phyloP scores from a whole-genome alignment of 2,797 vertebrate genomes.

The Myripristis murdjan region DNA sequence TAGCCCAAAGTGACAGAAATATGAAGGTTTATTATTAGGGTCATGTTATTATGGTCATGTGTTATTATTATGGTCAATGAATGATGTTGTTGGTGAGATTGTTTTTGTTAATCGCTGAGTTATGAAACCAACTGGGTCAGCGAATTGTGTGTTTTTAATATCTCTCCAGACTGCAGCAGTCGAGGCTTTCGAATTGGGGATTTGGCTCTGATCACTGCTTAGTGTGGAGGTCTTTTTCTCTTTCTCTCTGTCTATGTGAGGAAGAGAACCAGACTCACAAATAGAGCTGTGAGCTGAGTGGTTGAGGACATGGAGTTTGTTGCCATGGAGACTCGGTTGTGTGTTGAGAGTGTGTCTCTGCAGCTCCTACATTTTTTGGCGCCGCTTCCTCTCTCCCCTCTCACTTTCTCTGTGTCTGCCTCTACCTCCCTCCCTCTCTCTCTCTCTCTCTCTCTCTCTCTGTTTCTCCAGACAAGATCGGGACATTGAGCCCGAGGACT shows the following conservation, averaged over 20 bases:
- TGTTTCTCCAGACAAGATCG: slow-evolving; percentile 87
- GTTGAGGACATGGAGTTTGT: slow-evolving; percentile 5
- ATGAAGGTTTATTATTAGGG: too few relatives aligned
- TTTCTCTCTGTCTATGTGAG: neutral
- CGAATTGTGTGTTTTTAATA: slow-evolving; percentile 1
- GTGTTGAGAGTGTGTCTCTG: slow-evolving; percentile 3
- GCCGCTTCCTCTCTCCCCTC: neutral
- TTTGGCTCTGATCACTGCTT: slow-evolving; percentile 13
- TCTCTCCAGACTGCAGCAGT: neutral
- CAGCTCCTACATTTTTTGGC: neutral
- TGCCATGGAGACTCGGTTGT: slow-evolving; percentile 21
- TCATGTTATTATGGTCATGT: too few relatives aligned
- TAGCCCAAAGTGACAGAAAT: too few relatives aligned
- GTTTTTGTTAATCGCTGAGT: neutral
- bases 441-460: slow-evolving; percentile 1
- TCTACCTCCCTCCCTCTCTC: neutral
- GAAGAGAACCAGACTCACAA: neutral
- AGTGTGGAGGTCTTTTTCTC: neutral
- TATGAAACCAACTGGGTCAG: neutral
- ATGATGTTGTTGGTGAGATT: neutral
- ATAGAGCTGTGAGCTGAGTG: slow-evolving; percentile 21
- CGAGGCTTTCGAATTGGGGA: slow-evolving; percentile 2
- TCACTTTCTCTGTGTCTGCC: neutral
- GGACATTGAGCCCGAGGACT: slow-evolving; percentile 97
- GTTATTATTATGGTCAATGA: neutral